phyloP scores from a whole-genome alignment of 2,113 vertebrate species.

The Silurus asotus region DNA sequence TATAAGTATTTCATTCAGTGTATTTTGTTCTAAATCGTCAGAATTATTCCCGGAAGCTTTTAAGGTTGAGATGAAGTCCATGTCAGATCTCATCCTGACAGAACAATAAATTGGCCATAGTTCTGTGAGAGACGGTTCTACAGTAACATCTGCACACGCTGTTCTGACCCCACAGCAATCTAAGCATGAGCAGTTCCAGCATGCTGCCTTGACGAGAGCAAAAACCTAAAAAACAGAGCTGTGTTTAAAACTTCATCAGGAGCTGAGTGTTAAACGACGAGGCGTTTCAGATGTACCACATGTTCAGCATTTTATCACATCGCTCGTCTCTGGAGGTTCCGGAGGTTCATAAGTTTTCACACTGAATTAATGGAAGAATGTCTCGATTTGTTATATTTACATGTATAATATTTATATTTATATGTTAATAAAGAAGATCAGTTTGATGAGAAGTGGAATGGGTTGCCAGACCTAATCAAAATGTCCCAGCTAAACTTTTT shows the following conservation, averaged over 20 bases:
- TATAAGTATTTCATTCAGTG: constrained; percentile 41
- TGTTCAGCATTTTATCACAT: neutral
- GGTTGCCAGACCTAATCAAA: neutral
- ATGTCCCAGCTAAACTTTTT: no score
- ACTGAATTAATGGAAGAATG: neutral
- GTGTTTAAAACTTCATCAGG: no score
- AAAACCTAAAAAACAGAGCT: neutral
- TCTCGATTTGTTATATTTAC: neutral
- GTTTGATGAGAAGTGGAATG: neutral
- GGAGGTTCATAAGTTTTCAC: neutral
- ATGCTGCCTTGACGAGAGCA: neutral
- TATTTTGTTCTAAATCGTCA: constrained; percentile 28
- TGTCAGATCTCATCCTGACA: neutral
- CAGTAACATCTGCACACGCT: neutral
- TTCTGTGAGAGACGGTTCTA: constrained; percentile 10
- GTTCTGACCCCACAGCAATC: neutral
- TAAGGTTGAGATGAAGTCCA: neutral
- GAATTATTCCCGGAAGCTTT: constrained; percentile 14
- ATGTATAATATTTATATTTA: neutral
- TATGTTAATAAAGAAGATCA: neutral
- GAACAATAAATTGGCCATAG: neutral
- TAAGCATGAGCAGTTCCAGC: neutral
- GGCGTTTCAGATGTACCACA: neutral
- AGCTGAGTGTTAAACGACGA: no score
- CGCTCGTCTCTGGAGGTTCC: neutral